A percentile compares a stretch with the other conserved stretches of the same genome.
phyloP scores from a whole-genome alignment of 2,113 vertebrate species.

The Nematolebias whitei region DNA sequence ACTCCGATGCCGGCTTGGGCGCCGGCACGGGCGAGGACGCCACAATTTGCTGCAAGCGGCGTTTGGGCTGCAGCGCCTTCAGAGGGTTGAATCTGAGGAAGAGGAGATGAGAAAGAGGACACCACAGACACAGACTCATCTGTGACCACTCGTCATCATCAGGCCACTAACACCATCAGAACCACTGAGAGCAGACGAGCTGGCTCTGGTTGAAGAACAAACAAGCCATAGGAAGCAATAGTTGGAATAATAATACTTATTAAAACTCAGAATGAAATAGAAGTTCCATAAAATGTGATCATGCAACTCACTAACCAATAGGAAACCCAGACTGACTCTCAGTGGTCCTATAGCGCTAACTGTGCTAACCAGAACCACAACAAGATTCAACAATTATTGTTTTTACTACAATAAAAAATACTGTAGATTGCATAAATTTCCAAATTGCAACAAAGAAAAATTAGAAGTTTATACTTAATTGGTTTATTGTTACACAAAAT shows the following conservation, averaged over 20 bases:
- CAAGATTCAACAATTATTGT: no score
- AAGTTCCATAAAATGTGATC: no score
- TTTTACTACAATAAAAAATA: no score
- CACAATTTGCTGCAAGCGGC: conserved; percentile 79
- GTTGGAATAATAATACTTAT: not conserved
- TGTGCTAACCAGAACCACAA: no score
- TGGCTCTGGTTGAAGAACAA: not conserved
- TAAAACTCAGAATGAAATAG: conserved; percentile 4
- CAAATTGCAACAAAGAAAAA: no score
- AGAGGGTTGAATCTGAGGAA: conserved; percentile 84
- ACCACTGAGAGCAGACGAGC: not conserved
- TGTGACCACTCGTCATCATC: conserved; percentile 2
- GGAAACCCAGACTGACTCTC: no score
- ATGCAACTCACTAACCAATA: no score
- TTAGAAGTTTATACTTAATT: no score
- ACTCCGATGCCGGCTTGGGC: conserved; percentile 48
- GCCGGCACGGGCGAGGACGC: conserved; percentile 65
- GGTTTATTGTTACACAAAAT: no score
- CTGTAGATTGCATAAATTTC: no score
- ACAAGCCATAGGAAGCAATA: not conserved
- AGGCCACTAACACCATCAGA: not conserved
- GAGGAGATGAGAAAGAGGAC: conserved; percentile 56
- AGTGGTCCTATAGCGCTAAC: no score
- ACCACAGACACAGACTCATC: conserved; percentile 46
- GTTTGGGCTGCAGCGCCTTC: conserved; percentile 82